Evolutionary conservation across 2,113 vertebrate genomes (phyloP).

Genomic region (Perognathus longimembris): DNA sequence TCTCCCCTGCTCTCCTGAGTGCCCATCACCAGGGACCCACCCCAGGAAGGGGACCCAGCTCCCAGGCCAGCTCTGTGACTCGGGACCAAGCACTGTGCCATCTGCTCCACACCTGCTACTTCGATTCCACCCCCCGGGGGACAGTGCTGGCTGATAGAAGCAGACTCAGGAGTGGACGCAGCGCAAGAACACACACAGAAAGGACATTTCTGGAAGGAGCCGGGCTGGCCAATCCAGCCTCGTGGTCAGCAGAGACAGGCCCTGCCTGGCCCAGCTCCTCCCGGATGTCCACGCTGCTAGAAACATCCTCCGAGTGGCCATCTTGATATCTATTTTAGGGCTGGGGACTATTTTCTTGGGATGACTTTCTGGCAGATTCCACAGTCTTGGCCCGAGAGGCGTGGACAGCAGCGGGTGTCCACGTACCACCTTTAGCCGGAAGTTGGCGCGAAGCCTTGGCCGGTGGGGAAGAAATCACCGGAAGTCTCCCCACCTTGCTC

Average conservation of each 20-base stretch:
- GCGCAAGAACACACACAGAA: neutral
- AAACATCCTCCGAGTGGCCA: fast-evolving
- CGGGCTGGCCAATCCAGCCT: fast-evolving
- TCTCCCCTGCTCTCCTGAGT: neutral
- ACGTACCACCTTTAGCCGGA: fast-evolving
- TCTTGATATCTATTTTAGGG: fast-evolving
- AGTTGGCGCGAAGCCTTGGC: neutral
- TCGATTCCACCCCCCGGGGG: neutral
- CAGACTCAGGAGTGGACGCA: too few species aligned
- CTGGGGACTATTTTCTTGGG: neutral
- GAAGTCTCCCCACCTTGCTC: neutral
- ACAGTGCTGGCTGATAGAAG: fast-evolving
- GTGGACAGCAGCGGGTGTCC: fast-evolving
- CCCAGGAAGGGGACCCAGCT: neutral
- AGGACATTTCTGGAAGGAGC: fast-evolving
- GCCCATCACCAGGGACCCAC: fast-evolving
- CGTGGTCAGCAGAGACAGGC: neutral
- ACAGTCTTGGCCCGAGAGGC: neutral
- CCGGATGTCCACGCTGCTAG: fast-evolving
- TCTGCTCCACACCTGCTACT: too few species aligned
- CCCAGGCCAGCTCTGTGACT: neutral
- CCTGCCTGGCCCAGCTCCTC: fast-evolving
- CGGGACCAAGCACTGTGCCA: neutral
- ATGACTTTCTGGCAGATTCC: neutral
- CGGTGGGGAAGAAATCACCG: fast-evolving